Evolutionary conservation across 2,888 invertebrate species (phyloP), one percentile per base, ranked within the genome.

Genomic region (Neria commutata): DNA sequence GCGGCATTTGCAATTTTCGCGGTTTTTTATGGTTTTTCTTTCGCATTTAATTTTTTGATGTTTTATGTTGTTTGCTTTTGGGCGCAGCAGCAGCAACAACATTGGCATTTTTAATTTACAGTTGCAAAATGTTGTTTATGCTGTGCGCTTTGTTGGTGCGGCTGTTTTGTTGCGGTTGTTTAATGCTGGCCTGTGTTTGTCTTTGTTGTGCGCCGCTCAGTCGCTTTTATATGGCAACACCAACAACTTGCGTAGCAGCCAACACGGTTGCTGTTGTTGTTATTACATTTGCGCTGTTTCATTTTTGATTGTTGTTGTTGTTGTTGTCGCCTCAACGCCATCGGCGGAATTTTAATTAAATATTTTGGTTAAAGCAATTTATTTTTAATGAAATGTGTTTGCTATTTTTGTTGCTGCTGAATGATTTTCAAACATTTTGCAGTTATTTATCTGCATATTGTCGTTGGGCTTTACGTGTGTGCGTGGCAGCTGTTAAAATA

Each of bases 301-400:
- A 10, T 16, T 24, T 25, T 24, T 16, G 14, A 8, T 10, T 24
- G 8, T 48, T 48, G 24, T 24, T 10, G 8, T 14, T 48, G 24
- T 25, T 25, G 48, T 37, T 25, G 45, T 45, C 34, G 17, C 37
- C 2, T n/a, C 33, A 29, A 23, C 25, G 5, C 40, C 33, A 11
- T 56, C 56, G 52, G 56, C 46, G 57, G 49, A 62, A 58, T 60
- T 62, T 62, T 60, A 60, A 62, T 62, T 60, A 62, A 62, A 62
- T 60, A 57, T 57, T 58, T 50, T 25, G 47, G 21, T 49, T 29
- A 60, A 58, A 57, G 60, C 57, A 62, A 58, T 62, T 58, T 37
- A 37, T 37, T 37, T 37, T 53, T 58, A 49, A 58, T 23, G 48
- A 53, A 58, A 37, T 14, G 16, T 6, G n/a, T n/a, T n/a, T n/a